phyloP scores from a whole-genome alignment of 1,140 invertebrate species.

The Macrobrachium nipponense region DNA sequence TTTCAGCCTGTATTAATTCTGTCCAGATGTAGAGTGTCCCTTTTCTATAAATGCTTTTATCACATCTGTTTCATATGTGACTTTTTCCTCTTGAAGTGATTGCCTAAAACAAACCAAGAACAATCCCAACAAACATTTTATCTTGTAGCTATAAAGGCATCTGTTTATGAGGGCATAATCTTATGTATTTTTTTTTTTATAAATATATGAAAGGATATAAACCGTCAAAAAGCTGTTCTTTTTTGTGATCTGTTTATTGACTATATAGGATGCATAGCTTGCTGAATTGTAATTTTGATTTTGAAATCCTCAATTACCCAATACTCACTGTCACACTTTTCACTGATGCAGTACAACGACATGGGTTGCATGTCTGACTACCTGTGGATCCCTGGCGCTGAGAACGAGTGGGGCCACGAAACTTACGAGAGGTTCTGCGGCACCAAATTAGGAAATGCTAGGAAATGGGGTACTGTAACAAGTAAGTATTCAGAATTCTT shows the following conservation, averaged over 20 bases:
- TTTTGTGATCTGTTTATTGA: too few species aligned
- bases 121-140: background rate
- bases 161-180: background rate
- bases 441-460: constrained; percentile 51
- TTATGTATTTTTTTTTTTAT: background rate
- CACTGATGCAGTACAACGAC: constrained; percentile 33
- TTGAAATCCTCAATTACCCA: too few species aligned
- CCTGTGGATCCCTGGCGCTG: constrained; percentile 48
- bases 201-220: constrained; percentile 32
- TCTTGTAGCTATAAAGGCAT: background rate
- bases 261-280: too few species aligned
- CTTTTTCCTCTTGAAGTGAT: too few species aligned
- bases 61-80: too few species aligned
- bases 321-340: background rate
- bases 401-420: constrained; percentile 36
- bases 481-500: constrained; percentile 19
- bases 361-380: constrained; percentile 59
- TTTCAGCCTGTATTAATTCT: background rate
- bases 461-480: constrained; percentile 48
- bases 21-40: background rate
- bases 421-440: constrained; percentile 50
- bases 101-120: too few species aligned
- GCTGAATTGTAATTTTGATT: too few species aligned
- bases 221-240: background rate
- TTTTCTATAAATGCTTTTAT: background rate